Conservation (phyloP, 2,888 invertebrate genomes). For the Cylindroiulus punctatus region DNA sequence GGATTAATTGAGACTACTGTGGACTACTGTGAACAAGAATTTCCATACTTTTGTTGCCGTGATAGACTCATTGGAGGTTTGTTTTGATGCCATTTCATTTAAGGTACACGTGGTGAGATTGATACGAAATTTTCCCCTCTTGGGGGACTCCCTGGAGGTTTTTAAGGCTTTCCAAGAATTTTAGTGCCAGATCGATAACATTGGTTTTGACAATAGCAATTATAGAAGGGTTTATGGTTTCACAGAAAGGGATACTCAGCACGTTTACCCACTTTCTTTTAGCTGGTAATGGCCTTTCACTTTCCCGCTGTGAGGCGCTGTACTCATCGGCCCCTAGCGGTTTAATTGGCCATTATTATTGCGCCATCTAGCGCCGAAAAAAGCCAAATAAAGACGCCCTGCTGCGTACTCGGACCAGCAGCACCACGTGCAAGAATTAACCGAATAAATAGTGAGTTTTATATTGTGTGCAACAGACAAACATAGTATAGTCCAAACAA, state of each 20-base stretch:
- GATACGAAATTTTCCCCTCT: neutral
- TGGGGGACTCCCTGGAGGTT: neutral
- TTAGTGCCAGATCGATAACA: conserved; percentile 3
- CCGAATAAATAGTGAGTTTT: neutral
- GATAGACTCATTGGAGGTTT: too few species aligned
- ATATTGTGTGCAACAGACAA: neutral
- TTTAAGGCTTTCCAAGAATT: neutral
- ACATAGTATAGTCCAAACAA: too few species aligned
- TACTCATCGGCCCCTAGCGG: too few species aligned
- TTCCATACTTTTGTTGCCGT: too few species aligned
- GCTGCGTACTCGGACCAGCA: neutral
- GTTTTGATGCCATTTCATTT: too few species aligned
- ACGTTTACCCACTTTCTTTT: neutral
- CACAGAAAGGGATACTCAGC: neutral
- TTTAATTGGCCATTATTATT: neutral
- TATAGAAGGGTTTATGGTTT: neutral
- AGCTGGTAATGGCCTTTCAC: neutral
- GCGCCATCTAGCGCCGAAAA: neutral
- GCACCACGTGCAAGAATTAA: neutral
- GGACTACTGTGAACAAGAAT: too few species aligned
- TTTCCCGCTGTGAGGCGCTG: neutral
- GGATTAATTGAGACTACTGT: too few species aligned
- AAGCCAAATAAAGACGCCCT: neutral
- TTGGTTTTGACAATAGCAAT: conserved; percentile 24
- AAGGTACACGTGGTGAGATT: neutral